Evolutionary conservation across 2,797 vertebrate species (phyloP).

Genomic region (Rhinella marina): DNA sequence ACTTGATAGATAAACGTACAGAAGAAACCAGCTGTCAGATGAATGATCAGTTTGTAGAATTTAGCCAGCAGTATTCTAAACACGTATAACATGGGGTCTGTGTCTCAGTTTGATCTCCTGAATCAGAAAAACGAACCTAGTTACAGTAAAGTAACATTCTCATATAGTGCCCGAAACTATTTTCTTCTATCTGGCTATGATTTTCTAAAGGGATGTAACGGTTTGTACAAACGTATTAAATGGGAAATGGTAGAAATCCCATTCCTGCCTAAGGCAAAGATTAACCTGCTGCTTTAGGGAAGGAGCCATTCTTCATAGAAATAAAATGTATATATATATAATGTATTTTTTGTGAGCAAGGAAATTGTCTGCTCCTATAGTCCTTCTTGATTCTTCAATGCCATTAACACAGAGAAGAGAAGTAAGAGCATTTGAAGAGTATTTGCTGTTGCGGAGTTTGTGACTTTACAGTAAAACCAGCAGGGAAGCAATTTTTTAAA

Average conservation of each 20-base stretch:
- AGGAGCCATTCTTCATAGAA: conserved; percentile 31
- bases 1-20: neutral
- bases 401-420: neutral
- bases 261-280: conserved; percentile 43
- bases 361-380: neutral
- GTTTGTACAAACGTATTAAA: conserved; percentile 33
- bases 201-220: conserved; percentile 22
- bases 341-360: conserved; percentile 26
- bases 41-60: no score
- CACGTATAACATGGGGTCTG: neutral
- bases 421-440: conserved; percentile 16
- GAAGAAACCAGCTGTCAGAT: neutral
- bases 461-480: conserved; percentile 4
- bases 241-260: conserved; percentile 17
- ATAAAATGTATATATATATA: neutral
- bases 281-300: conserved; percentile 39
- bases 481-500: conserved; percentile 43
- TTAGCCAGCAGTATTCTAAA: neutral
- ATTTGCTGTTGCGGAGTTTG: neutral
- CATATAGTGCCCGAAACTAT: neutral
- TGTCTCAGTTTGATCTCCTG: neutral
- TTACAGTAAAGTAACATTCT: conserved; percentile 3
- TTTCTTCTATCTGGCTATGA: neutral
- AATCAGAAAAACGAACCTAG: neutral
- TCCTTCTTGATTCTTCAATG: conserved; percentile 11